Evolutionary conservation across 2,888 invertebrate genomes (phyloP), one percentile per base, ranked within the genome.

Genomic region (Phytoseiulus persimilis): DNA sequence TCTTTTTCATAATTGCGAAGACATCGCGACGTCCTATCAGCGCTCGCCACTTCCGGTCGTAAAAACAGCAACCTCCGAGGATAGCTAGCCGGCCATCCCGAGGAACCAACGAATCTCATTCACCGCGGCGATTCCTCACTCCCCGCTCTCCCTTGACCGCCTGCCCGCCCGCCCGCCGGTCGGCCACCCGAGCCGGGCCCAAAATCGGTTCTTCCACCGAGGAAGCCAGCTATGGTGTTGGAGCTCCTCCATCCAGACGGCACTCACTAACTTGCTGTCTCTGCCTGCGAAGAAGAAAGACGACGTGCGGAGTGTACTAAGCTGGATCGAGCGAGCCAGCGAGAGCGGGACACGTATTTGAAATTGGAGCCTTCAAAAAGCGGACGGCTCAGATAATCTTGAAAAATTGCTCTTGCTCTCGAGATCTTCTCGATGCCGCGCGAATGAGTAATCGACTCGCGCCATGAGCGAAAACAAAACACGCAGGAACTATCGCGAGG

Each of bases 21-120:
- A 65, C 65, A 65, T 65, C 65, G 65, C 65, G 65, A 65, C 18
- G 18, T 65, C 65, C 18, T 65, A 65, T 65, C 65, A 28, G 65
- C 65, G 65, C 65, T 65, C 5, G 65, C 65, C 65, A 65, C 65
- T 65, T 65, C 65, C 65, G 65, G 65, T 65, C 18, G 28, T 65
- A 65, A 65, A 65, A 90, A 32, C 90, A 90, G 65, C 39, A 31
- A 39, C 90, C 90, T n/a, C 90, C 89, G 46, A 90, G 45, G 32
- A 89, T 89, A 65, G 39, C 90, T 5, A 87, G 83, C 14, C 46
- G 46, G 46, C 46, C 46, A 46, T 14, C 46, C 46, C 46, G 46
- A 28, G 65, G 18, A 65, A 65, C 65, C 65, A 28, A 65, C 65
- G 65, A 23, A 65, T 65, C 65, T 23, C 23, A 18, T 14, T 65